Evolutionary conservation across 2,113 vertebrate genomes (phyloP).

Genomic region (Caretta caretta): DNA sequence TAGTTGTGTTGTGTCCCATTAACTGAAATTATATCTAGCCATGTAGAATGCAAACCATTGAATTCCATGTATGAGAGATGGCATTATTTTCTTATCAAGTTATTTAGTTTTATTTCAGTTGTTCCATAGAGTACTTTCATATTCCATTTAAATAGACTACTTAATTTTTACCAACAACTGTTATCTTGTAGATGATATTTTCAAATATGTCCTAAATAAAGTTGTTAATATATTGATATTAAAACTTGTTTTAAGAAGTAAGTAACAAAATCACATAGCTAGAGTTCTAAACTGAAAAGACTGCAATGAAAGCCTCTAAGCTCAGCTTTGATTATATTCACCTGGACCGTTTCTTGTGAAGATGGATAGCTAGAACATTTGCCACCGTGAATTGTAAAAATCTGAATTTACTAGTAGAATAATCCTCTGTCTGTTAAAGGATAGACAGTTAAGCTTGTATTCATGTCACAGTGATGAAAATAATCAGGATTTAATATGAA

Average conservation of each 20-base stretch:
- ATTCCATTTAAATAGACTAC: background rate
- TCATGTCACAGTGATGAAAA: background rate
- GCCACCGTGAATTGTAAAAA: background rate
- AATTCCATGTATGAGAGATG: background rate
- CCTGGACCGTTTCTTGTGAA: background rate
- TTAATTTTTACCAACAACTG: background rate
- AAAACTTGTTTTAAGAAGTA: background rate
- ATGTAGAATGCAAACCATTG: background rate
- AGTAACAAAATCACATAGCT: background rate
- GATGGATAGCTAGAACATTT: background rate
- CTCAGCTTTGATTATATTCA: background rate
- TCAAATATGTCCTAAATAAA: background rate
- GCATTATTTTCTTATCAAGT: background rate
- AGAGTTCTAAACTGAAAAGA: background rate
- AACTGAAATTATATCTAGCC: background rate
- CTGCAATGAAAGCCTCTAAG: background rate
- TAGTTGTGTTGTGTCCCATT: background rate
- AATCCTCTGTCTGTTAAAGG: slow-evolving; percentile 9
- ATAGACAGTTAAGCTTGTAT: background rate
- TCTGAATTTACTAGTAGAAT: background rate
- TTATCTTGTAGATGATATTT: slow-evolving; percentile 5
- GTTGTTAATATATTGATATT: background rate
- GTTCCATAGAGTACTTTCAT: background rate
- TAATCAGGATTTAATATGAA: background rate
- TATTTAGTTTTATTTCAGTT: slow-evolving; percentile 13